Evolutionary conservation across 1,140 invertebrate genomes (phyloP).

Genomic region (Drosophila bipectinata): DNA sequence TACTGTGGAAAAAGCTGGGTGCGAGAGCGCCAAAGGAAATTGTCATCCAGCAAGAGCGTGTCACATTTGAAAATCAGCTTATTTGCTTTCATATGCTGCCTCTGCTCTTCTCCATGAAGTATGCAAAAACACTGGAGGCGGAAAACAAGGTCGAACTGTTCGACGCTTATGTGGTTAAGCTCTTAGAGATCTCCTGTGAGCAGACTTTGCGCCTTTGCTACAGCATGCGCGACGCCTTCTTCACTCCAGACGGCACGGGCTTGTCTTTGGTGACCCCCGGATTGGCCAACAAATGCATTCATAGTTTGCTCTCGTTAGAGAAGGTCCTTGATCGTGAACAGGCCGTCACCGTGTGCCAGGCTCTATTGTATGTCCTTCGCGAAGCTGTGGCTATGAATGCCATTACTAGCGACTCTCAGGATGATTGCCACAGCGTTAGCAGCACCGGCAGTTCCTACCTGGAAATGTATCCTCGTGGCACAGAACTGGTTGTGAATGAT

Average conservation of each 20-base stretch:
- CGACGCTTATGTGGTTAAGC: conserved; percentile 87
- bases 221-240: conserved; percentile 84
- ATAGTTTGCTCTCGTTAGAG: conserved; percentile 85
- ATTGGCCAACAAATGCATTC: conserved; percentile 87
- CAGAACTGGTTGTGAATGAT: conserved; percentile 60
- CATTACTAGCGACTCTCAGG: conserved; percentile 20
- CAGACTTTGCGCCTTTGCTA: conserved; percentile 87
- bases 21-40: conserved; percentile 69
- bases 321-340: conserved; percentile 86
- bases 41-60: conserved; percentile 75
- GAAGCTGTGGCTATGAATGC: conserved; percentile 84
- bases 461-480: conserved; percentile 57
- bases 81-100: conserved; percentile 87
- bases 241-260: conserved; percentile 44
- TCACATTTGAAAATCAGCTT: conserved; percentile 85
- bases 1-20: conserved; percentile 79
- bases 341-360: conserved; percentile 89
- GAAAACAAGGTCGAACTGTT: conserved; percentile 85
- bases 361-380: conserved; percentile 87
- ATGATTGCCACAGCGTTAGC: conserved; percentile 80
- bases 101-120: conserved; percentile 84
- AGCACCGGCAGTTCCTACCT: conserved; percentile 71
- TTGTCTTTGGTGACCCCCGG: conserved; percentile 84
- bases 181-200: conserved; percentile 87
- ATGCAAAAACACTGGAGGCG: conserved; percentile 58